Percentiles rank a stretch among this genome's conserved stretches.
phyloP scores from a whole-genome alignment of 2,113 vertebrate genomes.

The Phalacrocorax pelagicus region DNA sequence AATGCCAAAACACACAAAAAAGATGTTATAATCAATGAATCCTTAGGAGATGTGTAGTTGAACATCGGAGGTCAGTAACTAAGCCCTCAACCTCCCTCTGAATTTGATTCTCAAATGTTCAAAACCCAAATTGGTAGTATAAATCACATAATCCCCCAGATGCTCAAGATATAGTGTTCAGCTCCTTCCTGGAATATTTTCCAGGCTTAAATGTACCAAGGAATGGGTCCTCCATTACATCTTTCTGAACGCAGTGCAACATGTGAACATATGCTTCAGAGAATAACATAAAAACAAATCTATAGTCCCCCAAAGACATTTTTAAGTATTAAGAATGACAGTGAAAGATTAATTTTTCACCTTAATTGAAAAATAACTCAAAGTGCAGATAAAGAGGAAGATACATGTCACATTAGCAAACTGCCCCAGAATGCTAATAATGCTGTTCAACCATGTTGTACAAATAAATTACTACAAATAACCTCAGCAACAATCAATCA shows the following conservation, averaged over 20 bases:
- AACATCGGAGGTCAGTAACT: not conserved
- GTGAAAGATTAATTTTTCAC: not conserved
- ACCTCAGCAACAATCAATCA: not conserved
- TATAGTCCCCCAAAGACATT: not conserved
- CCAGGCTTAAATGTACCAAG: not conserved
- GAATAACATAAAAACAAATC: not conserved
- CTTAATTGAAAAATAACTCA: conserved; percentile 11
- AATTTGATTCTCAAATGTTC: not conserved
- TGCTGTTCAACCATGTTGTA: not conserved
- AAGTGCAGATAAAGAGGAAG: not conserved
- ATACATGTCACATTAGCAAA: conserved; percentile 13
- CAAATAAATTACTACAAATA: conserved; percentile 35
- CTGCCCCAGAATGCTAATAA: not conserved
- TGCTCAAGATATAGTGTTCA: not conserved
- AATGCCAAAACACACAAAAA: not conserved
- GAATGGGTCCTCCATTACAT: not conserved
- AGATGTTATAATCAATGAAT: not conserved
- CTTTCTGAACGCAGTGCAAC: not conserved
- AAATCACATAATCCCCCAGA: not conserved
- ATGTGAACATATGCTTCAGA: not conserved
- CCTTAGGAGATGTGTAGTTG: not conserved
- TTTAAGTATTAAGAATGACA: not conserved
- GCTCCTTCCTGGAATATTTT: not conserved
- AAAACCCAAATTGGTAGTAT: not conserved
- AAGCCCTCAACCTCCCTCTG: not conserved